Conservation (phyloP, 2,113 vertebrate species). For the Emydura subglobosa region DNA sequence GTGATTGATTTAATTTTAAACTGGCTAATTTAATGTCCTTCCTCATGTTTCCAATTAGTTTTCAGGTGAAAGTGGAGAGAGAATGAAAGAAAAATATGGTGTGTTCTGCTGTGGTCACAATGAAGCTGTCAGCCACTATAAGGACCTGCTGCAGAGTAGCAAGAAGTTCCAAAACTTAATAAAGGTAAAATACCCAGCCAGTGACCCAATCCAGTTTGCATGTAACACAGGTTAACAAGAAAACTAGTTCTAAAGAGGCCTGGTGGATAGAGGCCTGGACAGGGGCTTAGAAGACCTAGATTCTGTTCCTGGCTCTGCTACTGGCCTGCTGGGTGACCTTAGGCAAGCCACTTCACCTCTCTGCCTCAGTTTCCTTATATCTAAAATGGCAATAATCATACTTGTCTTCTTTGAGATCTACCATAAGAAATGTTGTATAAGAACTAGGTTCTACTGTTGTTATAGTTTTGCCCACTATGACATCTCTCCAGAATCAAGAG, state of each 20-base stretch:
- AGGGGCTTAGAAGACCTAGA: not conserved
- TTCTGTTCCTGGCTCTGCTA: not conserved
- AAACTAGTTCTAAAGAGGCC: not conserved
- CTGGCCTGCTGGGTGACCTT: not conserved
- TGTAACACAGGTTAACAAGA: not conserved
- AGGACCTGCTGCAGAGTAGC: conserved; percentile 91
- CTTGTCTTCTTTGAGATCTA: not conserved
- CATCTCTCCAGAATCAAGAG: not conserved
- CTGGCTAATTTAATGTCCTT: not conserved
- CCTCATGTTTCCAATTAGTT: conserved; percentile 80
- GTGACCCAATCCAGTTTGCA: not conserved
- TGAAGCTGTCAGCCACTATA: conserved; percentile 92
- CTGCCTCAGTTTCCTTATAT: not conserved
- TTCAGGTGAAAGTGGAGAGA: conserved; percentile 91
- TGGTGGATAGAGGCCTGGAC: not conserved
- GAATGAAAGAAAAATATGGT: conserved; percentile 91
- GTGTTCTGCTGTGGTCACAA: conserved; percentile 92
- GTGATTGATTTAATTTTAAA: not conserved
- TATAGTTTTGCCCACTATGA: not conserved
- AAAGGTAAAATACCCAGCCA: conserved; percentile 79
- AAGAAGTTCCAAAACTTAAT: conserved; percentile 96
- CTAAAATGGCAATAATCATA: not conserved
- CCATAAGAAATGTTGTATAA: not conserved
- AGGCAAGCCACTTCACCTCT: not conserved
- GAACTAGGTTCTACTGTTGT: not conserved